Percentiles rank a stretch among this genome's conserved stretches.
phyloP scores from a whole-genome alignment of 2,113 vertebrate species.

The Seriola rivoliana region DNA sequence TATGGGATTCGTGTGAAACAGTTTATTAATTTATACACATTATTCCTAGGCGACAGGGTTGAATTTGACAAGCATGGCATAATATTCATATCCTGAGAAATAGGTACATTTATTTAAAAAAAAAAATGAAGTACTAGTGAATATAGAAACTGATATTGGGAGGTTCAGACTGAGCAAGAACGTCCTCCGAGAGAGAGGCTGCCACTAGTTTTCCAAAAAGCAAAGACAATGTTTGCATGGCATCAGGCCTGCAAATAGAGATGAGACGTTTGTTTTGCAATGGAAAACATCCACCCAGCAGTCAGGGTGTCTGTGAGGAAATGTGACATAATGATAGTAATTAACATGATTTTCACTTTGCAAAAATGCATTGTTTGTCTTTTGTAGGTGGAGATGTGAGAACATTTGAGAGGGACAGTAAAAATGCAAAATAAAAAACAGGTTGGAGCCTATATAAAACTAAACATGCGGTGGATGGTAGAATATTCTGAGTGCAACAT shows the following conservation, averaged over 20 bases:
- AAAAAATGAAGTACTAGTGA: not conserved
- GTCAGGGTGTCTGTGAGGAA: slow-evolving; percentile 36
- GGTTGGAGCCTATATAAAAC: not conserved
- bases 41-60: no score
- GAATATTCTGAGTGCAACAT: not conserved
- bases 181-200: not conserved
- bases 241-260: not conserved
- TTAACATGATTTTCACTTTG: slow-evolving; percentile 31
- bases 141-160: not conserved
- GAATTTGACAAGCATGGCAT: not conserved
- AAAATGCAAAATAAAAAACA: not conserved
- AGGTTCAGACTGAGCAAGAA: not conserved
- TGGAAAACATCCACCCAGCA: slow-evolving; percentile 19
- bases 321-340: slow-evolving; percentile 49
- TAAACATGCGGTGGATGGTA: not conserved
- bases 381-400: slow-evolving; percentile 8
- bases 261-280: slow-evolving; percentile 12
- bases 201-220: not conserved
- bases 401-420: not conserved
- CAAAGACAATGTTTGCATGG: not conserved
- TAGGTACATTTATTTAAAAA: not conserved
- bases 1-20: no score
- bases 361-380: slow-evolving; percentile 16
- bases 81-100: not conserved
- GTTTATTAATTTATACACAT: no score